phyloP scores from a whole-genome alignment of 1,140 invertebrate genomes.

The Monomorium pharaonis region DNA sequence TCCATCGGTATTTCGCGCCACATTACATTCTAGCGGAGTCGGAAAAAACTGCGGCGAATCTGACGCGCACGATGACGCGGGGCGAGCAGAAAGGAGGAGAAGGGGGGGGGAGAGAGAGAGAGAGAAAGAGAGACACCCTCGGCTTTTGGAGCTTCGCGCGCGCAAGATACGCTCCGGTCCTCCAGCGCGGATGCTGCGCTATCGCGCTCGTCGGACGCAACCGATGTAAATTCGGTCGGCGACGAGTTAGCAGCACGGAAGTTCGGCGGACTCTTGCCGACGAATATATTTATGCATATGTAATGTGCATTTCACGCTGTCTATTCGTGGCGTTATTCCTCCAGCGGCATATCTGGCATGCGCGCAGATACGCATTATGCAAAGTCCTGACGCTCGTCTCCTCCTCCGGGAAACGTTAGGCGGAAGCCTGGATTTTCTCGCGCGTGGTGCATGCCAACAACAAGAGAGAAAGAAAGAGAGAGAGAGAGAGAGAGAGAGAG shows the following conservation, averaged over 20 bases:
- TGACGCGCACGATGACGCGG: not conserved
- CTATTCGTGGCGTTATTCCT: slow-evolving; percentile 58
- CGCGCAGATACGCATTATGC: slow-evolving; percentile 57
- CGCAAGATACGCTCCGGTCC: not conserved
- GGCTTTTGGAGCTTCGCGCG: not conserved
- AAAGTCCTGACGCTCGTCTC: slow-evolving; percentile 13
- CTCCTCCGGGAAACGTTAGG: slow-evolving; percentile 46
- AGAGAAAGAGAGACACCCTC: not conserved
- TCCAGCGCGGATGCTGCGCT: not conserved
- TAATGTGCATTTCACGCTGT: slow-evolving; percentile 52
- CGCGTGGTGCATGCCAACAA: not conserved
- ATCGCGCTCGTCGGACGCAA: not conserved
- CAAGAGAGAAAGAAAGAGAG: not conserved
- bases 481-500: not conserved
- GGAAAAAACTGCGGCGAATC: not conserved
- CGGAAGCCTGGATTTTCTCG: slow-evolving; percentile 62
- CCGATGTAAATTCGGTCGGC: slow-evolving; percentile 34
- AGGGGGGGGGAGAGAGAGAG: not conserved
- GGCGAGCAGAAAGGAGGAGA: too few species aligned
- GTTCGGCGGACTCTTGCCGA: slow-evolving; percentile 13
- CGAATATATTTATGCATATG: slow-evolving; percentile 59
- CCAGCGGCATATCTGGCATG: not conserved
- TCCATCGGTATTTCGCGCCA: not conserved
- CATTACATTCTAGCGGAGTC: not conserved
- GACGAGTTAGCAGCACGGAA: slow-evolving; percentile 21